Percentiles rank a stretch among this genome's conserved stretches.
These are phyloP conservation scores for Rhabdophis nuchalis DNA, from an alignment of 2,797 vertebrate species.

Conservation along the genomic window DNA sequence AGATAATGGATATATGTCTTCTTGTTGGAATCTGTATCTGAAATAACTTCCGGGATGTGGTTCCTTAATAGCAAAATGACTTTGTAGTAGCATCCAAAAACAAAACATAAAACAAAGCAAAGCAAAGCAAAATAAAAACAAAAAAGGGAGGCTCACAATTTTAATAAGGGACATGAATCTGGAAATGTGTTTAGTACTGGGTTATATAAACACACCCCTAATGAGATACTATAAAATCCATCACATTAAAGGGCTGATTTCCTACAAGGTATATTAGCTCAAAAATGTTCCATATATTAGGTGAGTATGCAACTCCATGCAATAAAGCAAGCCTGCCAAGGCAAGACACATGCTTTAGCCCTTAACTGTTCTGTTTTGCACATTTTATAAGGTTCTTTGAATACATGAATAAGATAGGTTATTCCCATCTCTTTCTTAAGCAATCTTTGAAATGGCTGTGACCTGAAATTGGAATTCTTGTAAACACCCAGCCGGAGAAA, in stretches of 20 bases:
- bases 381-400: conserved; percentile 80
- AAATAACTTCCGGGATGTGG: conserved; percentile 65
- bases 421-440: conserved; percentile 77
- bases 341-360: conserved; percentile 74
- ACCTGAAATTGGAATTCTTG: conserved; percentile 82
- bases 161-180: conserved; percentile 81
- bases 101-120: conserved; percentile 31
- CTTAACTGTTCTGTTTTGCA: conserved; percentile 78
- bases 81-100: conserved; percentile 31
- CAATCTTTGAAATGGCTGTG: conserved; percentile 77
- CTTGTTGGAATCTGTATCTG: conserved; percentile 58
- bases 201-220: conserved; percentile 78
- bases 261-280: conserved; percentile 78
- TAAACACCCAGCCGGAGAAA: conserved; percentile 80
- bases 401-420: conserved; percentile 81
- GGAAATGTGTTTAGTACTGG: conserved; percentile 75
- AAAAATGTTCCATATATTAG: conserved; percentile 78
- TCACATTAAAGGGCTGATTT: conserved; percentile 77
- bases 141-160: conserved; percentile 69
- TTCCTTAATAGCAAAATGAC: conserved; percentile 67
- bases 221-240: conserved; percentile 81
- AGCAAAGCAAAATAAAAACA: background rate
- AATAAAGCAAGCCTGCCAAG: conserved; percentile 76
- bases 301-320: conserved; percentile 72
- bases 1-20: conserved; percentile 49